A percentile compares a stretch with the other conserved stretches of the same genome.
Conservation (phyloP, 2,113 vertebrate species). For the Cygnus atratus region DNA sequence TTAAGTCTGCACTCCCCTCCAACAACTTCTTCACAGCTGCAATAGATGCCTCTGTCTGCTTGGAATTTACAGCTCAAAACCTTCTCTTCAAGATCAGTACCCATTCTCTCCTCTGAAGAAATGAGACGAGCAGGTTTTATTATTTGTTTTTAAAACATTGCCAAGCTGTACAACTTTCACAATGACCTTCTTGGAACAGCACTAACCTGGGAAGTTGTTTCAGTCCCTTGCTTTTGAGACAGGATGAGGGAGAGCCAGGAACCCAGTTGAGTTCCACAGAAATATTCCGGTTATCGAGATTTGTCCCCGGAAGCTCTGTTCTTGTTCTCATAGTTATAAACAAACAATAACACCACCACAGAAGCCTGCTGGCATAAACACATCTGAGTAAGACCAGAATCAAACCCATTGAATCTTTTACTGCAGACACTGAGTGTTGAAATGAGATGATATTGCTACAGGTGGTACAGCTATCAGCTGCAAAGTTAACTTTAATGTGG, state of each 20-base stretch:
- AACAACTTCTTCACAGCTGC: background rate
- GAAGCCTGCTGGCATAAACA: background rate
- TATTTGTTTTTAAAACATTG: background rate
- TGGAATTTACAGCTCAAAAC: background rate
- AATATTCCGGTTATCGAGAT: background rate
- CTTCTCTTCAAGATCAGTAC: background rate
- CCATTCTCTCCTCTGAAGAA: background rate
- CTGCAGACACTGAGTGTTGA: background rate
- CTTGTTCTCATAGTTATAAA: background rate
- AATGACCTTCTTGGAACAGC: background rate
- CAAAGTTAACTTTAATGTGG: background rate
- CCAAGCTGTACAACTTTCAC: background rate
- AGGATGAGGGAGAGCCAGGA: background rate
- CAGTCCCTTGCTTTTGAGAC: background rate
- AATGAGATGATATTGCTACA: background rate
- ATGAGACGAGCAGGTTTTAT: background rate
- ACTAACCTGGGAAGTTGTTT: background rate
- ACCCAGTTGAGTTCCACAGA: background rate
- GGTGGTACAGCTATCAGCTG: background rate
- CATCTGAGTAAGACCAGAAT: background rate
- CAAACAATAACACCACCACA: background rate
- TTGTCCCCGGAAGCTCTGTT: background rate
- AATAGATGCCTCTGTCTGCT: background rate
- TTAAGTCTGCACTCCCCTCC: background rate
- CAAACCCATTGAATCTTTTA: background rate